Evolutionary conservation across 2,113 vertebrate genomes (phyloP).

Genomic region (Phycodurus eques): DNA sequence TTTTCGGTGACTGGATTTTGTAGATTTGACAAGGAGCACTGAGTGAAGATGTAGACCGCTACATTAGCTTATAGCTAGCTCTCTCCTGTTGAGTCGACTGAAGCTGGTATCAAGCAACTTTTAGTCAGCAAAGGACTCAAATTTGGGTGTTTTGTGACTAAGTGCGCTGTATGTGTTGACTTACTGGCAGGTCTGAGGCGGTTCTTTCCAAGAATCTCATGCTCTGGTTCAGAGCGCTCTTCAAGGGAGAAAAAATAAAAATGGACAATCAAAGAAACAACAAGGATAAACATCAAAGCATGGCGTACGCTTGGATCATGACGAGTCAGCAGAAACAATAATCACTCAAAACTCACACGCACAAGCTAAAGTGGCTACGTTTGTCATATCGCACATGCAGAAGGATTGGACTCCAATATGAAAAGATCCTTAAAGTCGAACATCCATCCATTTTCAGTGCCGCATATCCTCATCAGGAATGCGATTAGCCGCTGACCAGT

Average conservation of each 20-base stretch:
- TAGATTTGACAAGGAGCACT: background rate
- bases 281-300: conserved; percentile 3
- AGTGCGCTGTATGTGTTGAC: conserved; percentile 14
- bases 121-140: background rate
- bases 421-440: conserved; percentile 9
- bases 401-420: conserved; percentile 34
- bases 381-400: conserved; percentile 33
- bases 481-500: too few relatives aligned
- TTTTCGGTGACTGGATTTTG: too few relatives aligned
- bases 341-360: background rate
- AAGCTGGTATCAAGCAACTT: background rate
- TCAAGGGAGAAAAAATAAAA: conserved; percentile 16
- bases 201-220: conserved; percentile 79
- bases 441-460: background rate
- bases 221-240: conserved; percentile 80
- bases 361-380: background rate
- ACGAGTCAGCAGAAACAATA: conserved; percentile 13
- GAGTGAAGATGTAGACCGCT: too few relatives aligned
- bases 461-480: background rate
- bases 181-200: conserved; percentile 78
- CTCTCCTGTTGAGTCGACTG: too few relatives aligned
- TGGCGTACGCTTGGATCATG: background rate
- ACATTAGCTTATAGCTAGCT: too few relatives aligned
- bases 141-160: background rate
- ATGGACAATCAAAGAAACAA: background rate